phyloP scores from a whole-genome alignment of 1,140 invertebrate species.

The Chrysoperla carnea region DNA sequence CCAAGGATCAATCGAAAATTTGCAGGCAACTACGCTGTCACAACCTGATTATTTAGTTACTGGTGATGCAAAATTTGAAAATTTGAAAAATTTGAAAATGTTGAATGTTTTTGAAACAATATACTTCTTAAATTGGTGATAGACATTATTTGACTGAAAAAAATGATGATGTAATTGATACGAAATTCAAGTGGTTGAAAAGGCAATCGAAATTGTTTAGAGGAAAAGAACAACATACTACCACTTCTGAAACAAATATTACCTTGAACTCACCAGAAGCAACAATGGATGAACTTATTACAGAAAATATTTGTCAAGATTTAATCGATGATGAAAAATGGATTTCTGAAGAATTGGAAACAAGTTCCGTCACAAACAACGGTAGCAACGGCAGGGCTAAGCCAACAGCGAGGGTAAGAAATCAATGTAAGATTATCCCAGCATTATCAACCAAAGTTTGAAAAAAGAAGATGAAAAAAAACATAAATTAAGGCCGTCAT shows the following conservation, averaged over 20 bases:
- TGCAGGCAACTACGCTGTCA: constrained; percentile 36
- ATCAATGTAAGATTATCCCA: not conserved
- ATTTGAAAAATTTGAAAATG: constrained; percentile 35
- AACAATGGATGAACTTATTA: not conserved
- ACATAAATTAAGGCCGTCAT: constrained; percentile 14
- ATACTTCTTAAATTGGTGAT: constrained; percentile 75
- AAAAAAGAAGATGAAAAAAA: constrained; percentile 2
- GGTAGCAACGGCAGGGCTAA: constrained; percentile 7
- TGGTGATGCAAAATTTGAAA: too few relatives aligned
- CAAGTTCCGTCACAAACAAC: constrained; percentile 12
- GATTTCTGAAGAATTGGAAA: constrained; percentile 19
- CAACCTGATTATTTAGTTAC: constrained; percentile 49
- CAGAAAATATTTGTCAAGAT: not conserved
- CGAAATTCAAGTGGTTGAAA: constrained; percentile 33
- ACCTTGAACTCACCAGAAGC: too few relatives aligned
- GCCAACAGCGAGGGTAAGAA: not conserved
- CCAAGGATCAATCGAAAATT: constrained; percentile 48
- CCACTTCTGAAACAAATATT: not conserved
- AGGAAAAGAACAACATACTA: not conserved
- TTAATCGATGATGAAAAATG: constrained; percentile 24
- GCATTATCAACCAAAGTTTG: constrained; percentile 5
- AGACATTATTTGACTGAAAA: constrained; percentile 41
- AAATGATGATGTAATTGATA: constrained; percentile 28
- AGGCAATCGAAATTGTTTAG: constrained; percentile 17
- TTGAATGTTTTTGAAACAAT: constrained; percentile 78